phyloP scores from a whole-genome alignment of 2,888 invertebrate genomes.

The Himalopsyche kuldschensis region DNA sequence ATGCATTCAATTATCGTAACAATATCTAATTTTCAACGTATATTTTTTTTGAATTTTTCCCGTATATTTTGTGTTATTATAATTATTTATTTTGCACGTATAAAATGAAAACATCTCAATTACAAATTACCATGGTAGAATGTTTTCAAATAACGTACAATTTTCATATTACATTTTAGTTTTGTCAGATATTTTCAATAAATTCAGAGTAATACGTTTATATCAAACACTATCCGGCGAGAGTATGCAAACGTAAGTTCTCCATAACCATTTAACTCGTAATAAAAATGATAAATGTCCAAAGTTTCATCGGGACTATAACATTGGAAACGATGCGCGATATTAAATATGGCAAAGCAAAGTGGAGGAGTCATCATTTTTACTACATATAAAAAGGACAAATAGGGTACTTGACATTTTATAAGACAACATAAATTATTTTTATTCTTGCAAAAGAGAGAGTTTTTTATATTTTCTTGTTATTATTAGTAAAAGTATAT shows the following conservation, averaged over 20 bases:
- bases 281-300: conserved; percentile 23
- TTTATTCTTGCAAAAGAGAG: not conserved
- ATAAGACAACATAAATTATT: not conserved
- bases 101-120: too few species aligned
- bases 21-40: too few species aligned
- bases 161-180: not conserved
- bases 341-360: conserved; percentile 21
- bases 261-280: not conserved
- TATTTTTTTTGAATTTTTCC: too few species aligned
- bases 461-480: not conserved
- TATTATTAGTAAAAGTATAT: not conserved
- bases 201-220: not conserved
- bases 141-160: not conserved
- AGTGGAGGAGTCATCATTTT: conserved; percentile 1
- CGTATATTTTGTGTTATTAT: too few species aligned
- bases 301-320: conserved; percentile 11
- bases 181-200: not conserved
- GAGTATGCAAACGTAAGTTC: not conserved
- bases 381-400: conserved; percentile 20
- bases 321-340: conserved; percentile 13
- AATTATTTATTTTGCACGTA: too few species aligned
- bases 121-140: not conserved
- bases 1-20: too few species aligned
- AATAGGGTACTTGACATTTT: conserved; percentile 3
- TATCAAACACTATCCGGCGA: not conserved